Evolutionary conservation across 2,113 vertebrate species (phyloP).

Genomic region (Steatornis caripensis): DNA sequence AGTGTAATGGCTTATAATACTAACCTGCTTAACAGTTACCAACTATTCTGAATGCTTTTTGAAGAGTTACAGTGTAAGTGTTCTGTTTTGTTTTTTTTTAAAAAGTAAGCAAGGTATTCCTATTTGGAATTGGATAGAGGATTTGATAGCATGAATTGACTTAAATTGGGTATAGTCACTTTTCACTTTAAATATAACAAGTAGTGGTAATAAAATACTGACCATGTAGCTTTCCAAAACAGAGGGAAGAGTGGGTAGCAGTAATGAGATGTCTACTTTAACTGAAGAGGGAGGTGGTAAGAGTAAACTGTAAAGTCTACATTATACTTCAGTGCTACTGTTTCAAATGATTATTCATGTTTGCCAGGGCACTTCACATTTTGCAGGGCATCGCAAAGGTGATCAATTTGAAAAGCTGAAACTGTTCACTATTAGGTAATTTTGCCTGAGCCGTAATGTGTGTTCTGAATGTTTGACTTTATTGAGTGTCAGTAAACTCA

Average conservation of each 20-base stretch:
- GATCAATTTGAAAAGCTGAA: background rate
- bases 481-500: background rate
- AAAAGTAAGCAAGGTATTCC: background rate
- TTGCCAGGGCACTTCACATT: background rate
- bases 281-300: background rate
- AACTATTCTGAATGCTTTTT: background rate
- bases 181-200: background rate
- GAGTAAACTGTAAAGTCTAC: background rate
- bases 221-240: background rate
- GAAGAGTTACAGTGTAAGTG: background rate
- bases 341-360: background rate
- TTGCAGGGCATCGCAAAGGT: background rate
- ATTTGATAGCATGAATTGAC: background rate
- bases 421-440: background rate
- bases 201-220: background rate
- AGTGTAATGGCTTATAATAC: background rate
- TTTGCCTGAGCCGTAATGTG: background rate
- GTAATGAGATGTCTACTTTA: background rate
- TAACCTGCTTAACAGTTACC: background rate
- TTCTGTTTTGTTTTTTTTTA: no score
- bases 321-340: background rate
- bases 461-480: background rate
- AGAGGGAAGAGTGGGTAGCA: background rate
- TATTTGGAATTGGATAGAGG: background rate
- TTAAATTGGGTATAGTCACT: background rate